Base-by-base conservation (phyloP, 2,113 vertebrate genomes). In the Lophura nycthemera region DNA sequence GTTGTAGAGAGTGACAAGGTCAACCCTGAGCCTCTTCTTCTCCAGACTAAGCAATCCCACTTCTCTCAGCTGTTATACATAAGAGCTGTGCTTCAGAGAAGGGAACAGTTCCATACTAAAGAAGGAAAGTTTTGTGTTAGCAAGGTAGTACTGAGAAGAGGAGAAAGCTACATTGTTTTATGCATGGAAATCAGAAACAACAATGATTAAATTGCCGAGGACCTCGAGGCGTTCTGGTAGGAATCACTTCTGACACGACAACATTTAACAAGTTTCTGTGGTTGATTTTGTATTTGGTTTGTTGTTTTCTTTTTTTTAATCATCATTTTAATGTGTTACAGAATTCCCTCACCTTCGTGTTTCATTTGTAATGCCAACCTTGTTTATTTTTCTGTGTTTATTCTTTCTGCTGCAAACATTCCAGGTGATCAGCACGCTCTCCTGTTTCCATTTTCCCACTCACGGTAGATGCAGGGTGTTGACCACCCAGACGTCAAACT, bases 261-360 rank as follows among this genome's bases (percentile, higher is more conserved):
- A 34, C 30, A 6, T 32, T 32, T 5, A 20, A 48, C 54, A 59
- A 10, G 3, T 54, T 80, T 38, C 43, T 36, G n/a, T 36, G 27
- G 67, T 36, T 34, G 36, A 11, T 38, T 18, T 40, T 40, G 36
- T 54, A 27, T 17, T 54, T 13, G 9, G 9, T 36, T 61, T 25
- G 13, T 24, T 16, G 3, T 16, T 36, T 45, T 40, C 20, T 64
- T 42, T 57, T 38, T 25, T 32, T 11, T 67, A 48, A 47, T 15
- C 43, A 13, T 38, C 34, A 38, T 20, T 52, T 48, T 2, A 17
- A 52, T 1, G 1, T 1, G 2, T 27, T n/a, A 1, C 43, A 47
- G 25, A 73, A 21, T 27, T 24, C 12, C 14, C 4, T 65, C 19
- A 4, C 3, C 0, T 25, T 32, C 0, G 0, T 5, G 4, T 38